Conservation (phyloP, 2,113 vertebrate genomes). For the Synchiropus splendidus region DNA sequence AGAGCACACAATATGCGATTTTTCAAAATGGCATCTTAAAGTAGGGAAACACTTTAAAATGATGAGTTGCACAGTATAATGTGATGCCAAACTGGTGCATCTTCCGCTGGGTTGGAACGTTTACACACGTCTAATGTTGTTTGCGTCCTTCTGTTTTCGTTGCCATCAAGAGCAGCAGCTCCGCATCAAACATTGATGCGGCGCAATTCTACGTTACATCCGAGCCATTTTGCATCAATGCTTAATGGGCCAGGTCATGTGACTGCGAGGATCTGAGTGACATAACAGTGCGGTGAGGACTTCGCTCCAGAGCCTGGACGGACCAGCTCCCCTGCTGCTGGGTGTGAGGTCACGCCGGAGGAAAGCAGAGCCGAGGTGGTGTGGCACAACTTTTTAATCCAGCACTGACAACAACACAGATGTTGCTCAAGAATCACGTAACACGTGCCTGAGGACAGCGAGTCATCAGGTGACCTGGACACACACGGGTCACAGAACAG, state of each 20-base stretch:
- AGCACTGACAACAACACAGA: constrained; percentile 16
- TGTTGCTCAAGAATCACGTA: constrained; percentile 22
- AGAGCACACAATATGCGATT: no score
- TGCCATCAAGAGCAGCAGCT: background rate
- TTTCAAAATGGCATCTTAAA: no score
- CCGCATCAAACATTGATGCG: constrained; percentile 16
- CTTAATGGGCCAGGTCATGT: constrained; percentile 16
- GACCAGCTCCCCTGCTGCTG: no score
- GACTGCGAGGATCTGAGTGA: constrained; percentile 21
- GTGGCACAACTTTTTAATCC: constrained; percentile 9
- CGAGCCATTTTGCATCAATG: constrained; percentile 24
- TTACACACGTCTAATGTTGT: background rate
- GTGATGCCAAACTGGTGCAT: no score
- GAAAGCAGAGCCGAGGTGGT: constrained; percentile 1
- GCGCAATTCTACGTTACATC: constrained; percentile 14
- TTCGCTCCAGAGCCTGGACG: no score
- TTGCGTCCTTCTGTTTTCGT: background rate
- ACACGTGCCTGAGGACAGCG: background rate
- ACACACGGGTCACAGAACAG: constrained; percentile 26
- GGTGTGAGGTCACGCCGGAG: no score
- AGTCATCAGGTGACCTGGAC: background rate
- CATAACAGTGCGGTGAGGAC: constrained; percentile 13
- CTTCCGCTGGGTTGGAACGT: no score
- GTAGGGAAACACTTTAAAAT: no score
- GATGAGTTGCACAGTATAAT: no score